These are phyloP conservation scores for Diploscapter pachys DNA, from an alignment of 1,140 invertebrate genomes.

Conservation along the genomic window DNA sequence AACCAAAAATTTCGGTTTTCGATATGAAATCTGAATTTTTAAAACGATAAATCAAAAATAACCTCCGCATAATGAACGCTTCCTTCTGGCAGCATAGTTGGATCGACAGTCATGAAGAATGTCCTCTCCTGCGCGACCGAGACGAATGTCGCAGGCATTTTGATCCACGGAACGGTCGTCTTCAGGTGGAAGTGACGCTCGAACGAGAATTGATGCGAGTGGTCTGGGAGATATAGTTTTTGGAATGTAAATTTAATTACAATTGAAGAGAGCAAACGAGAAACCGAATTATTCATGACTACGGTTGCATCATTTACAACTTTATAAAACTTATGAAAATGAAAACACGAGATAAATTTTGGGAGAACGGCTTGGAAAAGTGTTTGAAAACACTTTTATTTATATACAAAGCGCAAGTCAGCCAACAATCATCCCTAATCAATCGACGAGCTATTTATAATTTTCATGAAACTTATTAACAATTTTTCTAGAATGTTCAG, in stretches of 20 bases:
- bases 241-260: slow-evolving; percentile 1
- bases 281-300: no score
- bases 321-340: no score
- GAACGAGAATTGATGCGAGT: slow-evolving; percentile 72
- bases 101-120: slow-evolving; percentile 71
- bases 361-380: no score
- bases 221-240: slow-evolving; percentile 22
- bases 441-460: no score
- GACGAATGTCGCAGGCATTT: slow-evolving; percentile 74
- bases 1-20: not conserved
- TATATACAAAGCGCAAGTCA: no score
- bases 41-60: slow-evolving; percentile 41
- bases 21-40: slow-evolving; percentile 5
- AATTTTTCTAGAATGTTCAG: no score
- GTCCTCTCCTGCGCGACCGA: slow-evolving; percentile 70
- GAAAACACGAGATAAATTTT: no score
- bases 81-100: slow-evolving; percentile 70
- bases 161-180: slow-evolving; percentile 62
- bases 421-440: no score
- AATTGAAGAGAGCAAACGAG: no score
- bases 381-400: no score
- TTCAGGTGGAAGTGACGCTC: slow-evolving; percentile 75
- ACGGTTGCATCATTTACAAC: no score
- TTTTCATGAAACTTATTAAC: no score
- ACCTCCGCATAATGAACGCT: slow-evolving; percentile 74